Conservation (phyloP, 2,888 invertebrate species). For the Lasioglossum malachurum region DNA sequence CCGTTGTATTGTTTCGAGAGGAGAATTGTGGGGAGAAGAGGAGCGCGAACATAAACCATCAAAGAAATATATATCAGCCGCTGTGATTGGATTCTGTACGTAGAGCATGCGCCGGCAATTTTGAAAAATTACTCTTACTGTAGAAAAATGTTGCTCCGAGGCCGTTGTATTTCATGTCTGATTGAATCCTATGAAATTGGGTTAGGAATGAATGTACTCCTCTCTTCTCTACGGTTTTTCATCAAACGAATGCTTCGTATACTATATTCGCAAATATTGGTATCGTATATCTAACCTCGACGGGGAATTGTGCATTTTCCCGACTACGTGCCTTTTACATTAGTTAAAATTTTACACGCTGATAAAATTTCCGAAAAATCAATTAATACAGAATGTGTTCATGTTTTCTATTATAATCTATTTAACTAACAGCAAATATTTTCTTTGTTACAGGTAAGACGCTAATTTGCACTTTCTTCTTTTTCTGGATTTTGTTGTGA, state of each 20-base stretch:
- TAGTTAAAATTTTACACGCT: background rate
- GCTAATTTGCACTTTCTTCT: background rate
- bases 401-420: background rate
- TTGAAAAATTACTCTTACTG: slow-evolving; percentile 26
- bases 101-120: slow-evolving; percentile 12
- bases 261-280: background rate
- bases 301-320: background rate
- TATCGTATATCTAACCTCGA: background rate
- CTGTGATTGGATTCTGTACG: slow-evolving; percentile 32
- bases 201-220: background rate
- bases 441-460: background rate
- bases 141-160: background rate
- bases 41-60: slow-evolving; percentile 18
- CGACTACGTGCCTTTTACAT: background rate
- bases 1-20: background rate
- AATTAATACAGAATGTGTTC: background rate
- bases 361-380: background rate
- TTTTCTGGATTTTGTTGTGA: background rate
- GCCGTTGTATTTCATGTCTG: slow-evolving; percentile 4
- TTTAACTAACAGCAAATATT: background rate
- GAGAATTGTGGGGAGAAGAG: slow-evolving; percentile 4
- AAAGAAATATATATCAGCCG: slow-evolving; percentile 18
- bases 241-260: background rate
- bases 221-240: background rate
- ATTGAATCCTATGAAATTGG: slow-evolving; percentile 20